A percentile compares a stretch with the other conserved stretches of the same genome.
phyloP scores from a whole-genome alignment of 2,888 invertebrate species.

The Dexiosoma caninum region DNA sequence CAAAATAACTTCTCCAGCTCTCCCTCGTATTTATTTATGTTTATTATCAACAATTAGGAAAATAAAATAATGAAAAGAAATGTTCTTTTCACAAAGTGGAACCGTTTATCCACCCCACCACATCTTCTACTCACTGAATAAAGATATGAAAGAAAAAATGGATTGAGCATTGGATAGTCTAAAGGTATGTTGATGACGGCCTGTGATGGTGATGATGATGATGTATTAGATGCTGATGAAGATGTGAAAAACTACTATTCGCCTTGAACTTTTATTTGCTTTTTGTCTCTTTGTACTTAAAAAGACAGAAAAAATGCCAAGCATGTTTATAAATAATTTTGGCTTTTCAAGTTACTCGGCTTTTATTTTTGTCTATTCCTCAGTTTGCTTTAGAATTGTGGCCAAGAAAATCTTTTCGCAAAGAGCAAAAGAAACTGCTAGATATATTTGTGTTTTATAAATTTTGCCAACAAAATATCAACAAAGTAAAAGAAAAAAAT shows the following conservation, averaged over 20 bases:
- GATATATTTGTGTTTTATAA: background rate
- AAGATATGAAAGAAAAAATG: background rate
- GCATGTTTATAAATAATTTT: slow-evolving; percentile 36
- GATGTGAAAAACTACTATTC: slow-evolving; percentile 46
- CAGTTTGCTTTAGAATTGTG: slow-evolving; percentile 23
- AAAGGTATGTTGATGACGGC: slow-evolving; percentile 27
- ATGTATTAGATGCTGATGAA: slow-evolving; percentile 8
- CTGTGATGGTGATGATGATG: slow-evolving; percentile 13
- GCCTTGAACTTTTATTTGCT: slow-evolving; percentile 60
- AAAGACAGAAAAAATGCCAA: slow-evolving; percentile 29
- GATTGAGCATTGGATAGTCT: background rate
- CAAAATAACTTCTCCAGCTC: too few relatives aligned
- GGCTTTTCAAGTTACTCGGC: background rate
- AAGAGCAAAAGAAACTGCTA: background rate
- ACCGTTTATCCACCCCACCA: slow-evolving; percentile 13
- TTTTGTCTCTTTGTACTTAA: slow-evolving; percentile 35
- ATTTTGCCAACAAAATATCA: slow-evolving; percentile 15
- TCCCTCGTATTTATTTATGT: background rate
- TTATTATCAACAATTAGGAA: slow-evolving; percentile 27
- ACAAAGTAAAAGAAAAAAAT: background rate
- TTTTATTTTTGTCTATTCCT: slow-evolving; percentile 1
- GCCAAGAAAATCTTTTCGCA: slow-evolving; percentile 26
- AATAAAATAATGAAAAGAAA: background rate
- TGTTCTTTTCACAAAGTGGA: slow-evolving; percentile 21
- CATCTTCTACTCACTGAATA: background rate